Evolutionary conservation across 2,888 invertebrate species (phyloP), one percentile per base, ranked within the genome.

Genomic region (Gymnosoma rotundatum): DNA sequence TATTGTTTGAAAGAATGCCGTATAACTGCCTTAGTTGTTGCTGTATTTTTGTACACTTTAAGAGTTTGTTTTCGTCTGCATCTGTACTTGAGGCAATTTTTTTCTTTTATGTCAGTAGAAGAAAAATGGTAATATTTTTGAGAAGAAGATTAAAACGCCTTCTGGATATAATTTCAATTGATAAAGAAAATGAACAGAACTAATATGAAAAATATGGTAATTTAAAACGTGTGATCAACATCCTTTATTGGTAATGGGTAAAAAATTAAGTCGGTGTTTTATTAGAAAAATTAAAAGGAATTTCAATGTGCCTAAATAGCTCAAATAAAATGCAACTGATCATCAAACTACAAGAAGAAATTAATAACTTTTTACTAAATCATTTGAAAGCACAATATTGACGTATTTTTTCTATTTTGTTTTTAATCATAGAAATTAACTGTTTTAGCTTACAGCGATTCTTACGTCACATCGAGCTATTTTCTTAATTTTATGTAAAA

Each of bases 11-110:
- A 18, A 1, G 20, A 9, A 52, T 32, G 7, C 5, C 7, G 8
- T 32, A 32, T 52, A 18, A 5, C n/a, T 50, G 2, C n/a, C 20
- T 0, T 18, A 20, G 36, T 42, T 67, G 14, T 67, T 2, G 12
- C 4, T 42, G 10, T 69, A 25, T 14, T 25, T 66, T 56, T 48
- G 16, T 75, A 45, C 61, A 56, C 66, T 75, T 54, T 25, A 42
- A 73, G 76, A 72, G 42, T 80, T 70, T 73, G 60, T 48, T 25
- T 76, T 72, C 48, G 75, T 72, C 76, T 64, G 61, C 54, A 70
- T 25, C 50, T 42, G 18, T 7, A 52, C 79, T 79, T 72, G 79
- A 83, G 66, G 83, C 75, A 72, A 70, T 64, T 80, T 80, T 36
- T 69, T 61, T 69, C 69, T 67, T 80, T 16, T 63, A 48, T 80